Evolutionary conservation across 1,140 invertebrate genomes (phyloP).

Genomic region (Gryon sp.): DNA sequence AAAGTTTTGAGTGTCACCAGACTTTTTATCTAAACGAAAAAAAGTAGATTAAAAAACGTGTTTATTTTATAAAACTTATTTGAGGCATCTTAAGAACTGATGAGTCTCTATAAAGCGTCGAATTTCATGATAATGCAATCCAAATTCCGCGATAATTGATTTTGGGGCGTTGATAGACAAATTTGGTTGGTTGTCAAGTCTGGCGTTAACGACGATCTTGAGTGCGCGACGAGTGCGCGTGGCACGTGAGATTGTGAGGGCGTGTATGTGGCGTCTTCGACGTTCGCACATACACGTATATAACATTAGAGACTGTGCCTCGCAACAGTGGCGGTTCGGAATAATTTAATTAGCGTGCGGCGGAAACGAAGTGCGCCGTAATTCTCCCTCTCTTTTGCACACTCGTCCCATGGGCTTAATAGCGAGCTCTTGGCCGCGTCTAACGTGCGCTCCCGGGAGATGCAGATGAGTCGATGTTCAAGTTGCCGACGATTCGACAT

Average conservation of each 20-base stretch:
- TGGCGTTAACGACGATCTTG: slow-evolving; percentile 27
- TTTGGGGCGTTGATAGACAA: slow-evolving; percentile 14
- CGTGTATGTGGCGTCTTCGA: slow-evolving; percentile 22
- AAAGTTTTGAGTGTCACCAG: no score
- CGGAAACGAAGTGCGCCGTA: slow-evolving; percentile 58
- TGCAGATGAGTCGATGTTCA: slow-evolving; percentile 48
- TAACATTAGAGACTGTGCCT: slow-evolving; percentile 27
- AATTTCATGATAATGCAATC: slow-evolving; percentile 5
- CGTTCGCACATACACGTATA: slow-evolving; percentile 6
- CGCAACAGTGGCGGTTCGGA: slow-evolving; percentile 56
- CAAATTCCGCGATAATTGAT: slow-evolving; percentile 20
- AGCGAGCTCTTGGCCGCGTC: slow-evolving; percentile 62
- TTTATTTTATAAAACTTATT: no score
- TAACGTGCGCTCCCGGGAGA: slow-evolving; percentile 63
- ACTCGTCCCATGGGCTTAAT: slow-evolving; percentile 68
- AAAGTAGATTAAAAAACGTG: no score
- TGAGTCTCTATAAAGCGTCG: no score
- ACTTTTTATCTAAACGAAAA: no score
- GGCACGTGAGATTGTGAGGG: slow-evolving; percentile 28
- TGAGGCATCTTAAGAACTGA: background rate
- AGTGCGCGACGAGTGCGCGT: slow-evolving; percentile 15
- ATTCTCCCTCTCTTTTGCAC: slow-evolving; percentile 17
- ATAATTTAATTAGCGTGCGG: slow-evolving; percentile 70
- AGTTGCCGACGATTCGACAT: slow-evolving; percentile 34
- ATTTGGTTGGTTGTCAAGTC: slow-evolving; percentile 28